Evolutionary conservation across 2,113 vertebrate species (phyloP), one percentile per base, ranked within the genome.

Genomic region (Microcebus ravelobensis): DNA sequence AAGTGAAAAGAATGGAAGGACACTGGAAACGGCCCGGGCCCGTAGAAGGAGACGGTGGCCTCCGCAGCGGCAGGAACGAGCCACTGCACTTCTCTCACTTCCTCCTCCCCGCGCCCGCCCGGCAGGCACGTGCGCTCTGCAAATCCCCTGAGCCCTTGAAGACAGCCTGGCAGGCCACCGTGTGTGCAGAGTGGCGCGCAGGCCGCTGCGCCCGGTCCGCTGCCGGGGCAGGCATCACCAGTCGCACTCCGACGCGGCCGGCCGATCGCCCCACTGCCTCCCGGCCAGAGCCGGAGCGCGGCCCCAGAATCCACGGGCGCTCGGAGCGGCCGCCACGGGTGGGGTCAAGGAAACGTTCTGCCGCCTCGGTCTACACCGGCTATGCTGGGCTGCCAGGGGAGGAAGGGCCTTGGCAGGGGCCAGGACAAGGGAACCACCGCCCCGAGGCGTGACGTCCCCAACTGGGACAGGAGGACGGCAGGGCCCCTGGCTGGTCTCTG

Each of bases 151-250:
- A 84, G 57, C 59, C 59, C 50, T 36, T 65, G 57, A 91, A 50
- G 36, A 82, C n/a, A 94, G 71, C 80, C 63, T 63, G 61, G 50
- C 25, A 67, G 65, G 34, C 59, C 31, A 21, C 0, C 1, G 1
- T 6, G 23, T 42, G 29, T 0, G 12, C 23, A 45, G 52, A 70
- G n/a, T 36, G 81, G 7, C 76, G 25, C 3, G 0, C 0, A 2
- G 0, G 10, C 50, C 29, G 5, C 1, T 45, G 10, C n/a, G 1
- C 45, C n/a, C 20, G 25, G n/a, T 3, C 27, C 48, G 42, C 29
- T 12, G 23, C 25, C 42, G 20, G 65, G 59, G 48, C 76, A 73
- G 71, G 61, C 34, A 67, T 67, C 52, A 70, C 57, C 52, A 79
- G 4, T 79, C 55, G 9, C 73, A 39, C 52, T 31, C 14, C 71